Base-by-base conservation (phyloP, 1,140 invertebrate species). In the Uloborus diversus region DNA sequence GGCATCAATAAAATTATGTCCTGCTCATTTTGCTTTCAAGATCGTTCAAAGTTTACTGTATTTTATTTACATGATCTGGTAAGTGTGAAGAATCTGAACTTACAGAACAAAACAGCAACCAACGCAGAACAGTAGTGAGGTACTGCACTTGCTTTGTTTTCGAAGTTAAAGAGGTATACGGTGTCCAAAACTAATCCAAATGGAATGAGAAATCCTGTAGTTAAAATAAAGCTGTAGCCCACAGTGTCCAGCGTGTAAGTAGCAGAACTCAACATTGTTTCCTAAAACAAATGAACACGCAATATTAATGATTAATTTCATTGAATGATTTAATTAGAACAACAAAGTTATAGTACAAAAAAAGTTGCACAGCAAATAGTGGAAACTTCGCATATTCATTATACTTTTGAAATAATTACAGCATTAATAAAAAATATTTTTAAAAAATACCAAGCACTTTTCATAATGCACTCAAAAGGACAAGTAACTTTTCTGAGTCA, bases 211-310 rank as follows among this genome's bases (percentile, higher is more conserved):
- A 68, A 68, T 0, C 35, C 53, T 17, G 53, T 51, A 3, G 76
- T 79, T 14, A 62, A 20, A 14, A 68, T 68, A 27, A 69, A 79
- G 25, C 49, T 35, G 61, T 79, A 79, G 9, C 76, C 76, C 28
- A 79, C 23, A 17, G 51, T 49, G 32, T 79, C 64, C 59, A 27
- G 59, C 27, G 76, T 61, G 28, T 79, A 79, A 33, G 56, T 68
- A n/a, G 64, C 62, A 61, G 64, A 59, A 25, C 64, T 79, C 14
- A 79, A 30, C 35, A 68, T n/a, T 23, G 57, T 79, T 49, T 79
- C 76, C 76, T 79, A 33, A 14, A 71, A 25, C 32, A 49, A 42
- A n/a, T n/a, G 20, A 3, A 53, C 3, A 23, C 27, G 7, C 3
- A 2, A 56, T 9, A 56, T 25, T 11, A 42, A 17, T 42, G 37